These are phyloP conservation scores for Tenthredo distinguenda DNA, from an alignment of 2,888 invertebrate genomes.

Conservation along the genomic window DNA sequence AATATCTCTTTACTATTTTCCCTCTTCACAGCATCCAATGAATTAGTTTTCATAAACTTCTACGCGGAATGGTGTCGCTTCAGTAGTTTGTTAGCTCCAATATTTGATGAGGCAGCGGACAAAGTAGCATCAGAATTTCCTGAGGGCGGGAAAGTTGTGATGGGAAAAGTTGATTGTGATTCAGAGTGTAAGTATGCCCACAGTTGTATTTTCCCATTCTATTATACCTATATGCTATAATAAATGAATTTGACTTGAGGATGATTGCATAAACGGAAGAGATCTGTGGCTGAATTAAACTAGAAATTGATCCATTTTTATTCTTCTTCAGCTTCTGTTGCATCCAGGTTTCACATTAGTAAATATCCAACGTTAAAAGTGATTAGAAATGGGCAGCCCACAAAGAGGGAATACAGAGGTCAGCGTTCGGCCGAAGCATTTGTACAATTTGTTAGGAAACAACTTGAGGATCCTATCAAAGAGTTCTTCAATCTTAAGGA, in stretches of 20 bases:
- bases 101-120: conserved; percentile 97
- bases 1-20: conserved; percentile 33
- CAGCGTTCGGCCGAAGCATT: conserved; percentile 95
- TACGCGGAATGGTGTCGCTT: conserved; percentile 99
- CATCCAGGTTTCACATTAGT: conserved; percentile 95
- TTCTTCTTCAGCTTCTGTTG: conserved; percentile 82
- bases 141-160: conserved; percentile 90
- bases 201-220: not conserved
- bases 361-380: conserved; percentile 99
- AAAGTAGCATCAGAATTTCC: conserved; percentile 90
- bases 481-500: conserved; percentile 88
- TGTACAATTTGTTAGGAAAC: conserved; percentile 91
- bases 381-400: conserved; percentile 93
- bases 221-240: too few relatives aligned
- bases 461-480: conserved; percentile 91
- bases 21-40: conserved; percentile 91
- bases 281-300: not conserved
- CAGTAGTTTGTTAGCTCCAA: conserved; percentile 97
- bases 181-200: conserved; percentile 84
- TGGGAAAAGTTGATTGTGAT: conserved; percentile 99
- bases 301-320: not conserved
- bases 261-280: not conserved
- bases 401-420: conserved; percentile 94
- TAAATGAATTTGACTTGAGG: not conserved
- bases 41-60: conserved; percentile 98